Base-by-base conservation (phyloP, 2,888 invertebrate genomes). In the Coenonympha glycerion region DNA sequence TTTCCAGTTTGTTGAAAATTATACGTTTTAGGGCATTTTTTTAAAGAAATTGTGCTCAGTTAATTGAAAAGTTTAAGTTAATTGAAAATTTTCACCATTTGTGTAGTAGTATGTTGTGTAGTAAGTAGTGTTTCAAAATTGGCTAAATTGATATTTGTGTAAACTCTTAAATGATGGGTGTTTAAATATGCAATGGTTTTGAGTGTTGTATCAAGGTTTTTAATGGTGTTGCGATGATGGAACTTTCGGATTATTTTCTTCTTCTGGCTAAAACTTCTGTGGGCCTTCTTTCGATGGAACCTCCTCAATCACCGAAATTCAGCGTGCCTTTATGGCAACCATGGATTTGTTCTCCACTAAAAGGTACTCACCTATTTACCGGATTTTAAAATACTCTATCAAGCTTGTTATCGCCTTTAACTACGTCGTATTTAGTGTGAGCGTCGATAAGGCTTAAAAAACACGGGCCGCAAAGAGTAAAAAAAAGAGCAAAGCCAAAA, bases 281-380 rank as follows among this genome's bases (percentile, higher is more conserved):
- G 56, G 74, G 79, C 54, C 67, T 67, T 45, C 71, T 71, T 50
- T 73, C 78, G 41, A 87, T 88, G 87, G 88, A 88, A 62, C 87
- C 87, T 24, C 87, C 87, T 30, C 79, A 87, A 49, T 88, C 88
- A 15, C 88, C 88, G 5, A 88, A 88, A 62, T 88, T 87, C 66
- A 87, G 86, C 64, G 47, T 86, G 69, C 76, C 87, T 47, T 63
- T 88, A 33, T 88, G 88, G 88, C 88, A 88, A 57, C 88, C 88
- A 26, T 88, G 88, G 88, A 64, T 83, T 49, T 62, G 73, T 11
- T 79, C 83, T 36, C 76, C 83, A 18, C 72, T 73, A 50, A 84
- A 83, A 86, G 86, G 85, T 84, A 65, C 45, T 34, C n/a, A n/a
- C n/a, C n/a, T n/a, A n/a, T n/a, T 30, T 3, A 30, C 30, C 11